phyloP scores from a whole-genome alignment of 1,140 invertebrate species.

The Lucilia cuprina region DNA sequence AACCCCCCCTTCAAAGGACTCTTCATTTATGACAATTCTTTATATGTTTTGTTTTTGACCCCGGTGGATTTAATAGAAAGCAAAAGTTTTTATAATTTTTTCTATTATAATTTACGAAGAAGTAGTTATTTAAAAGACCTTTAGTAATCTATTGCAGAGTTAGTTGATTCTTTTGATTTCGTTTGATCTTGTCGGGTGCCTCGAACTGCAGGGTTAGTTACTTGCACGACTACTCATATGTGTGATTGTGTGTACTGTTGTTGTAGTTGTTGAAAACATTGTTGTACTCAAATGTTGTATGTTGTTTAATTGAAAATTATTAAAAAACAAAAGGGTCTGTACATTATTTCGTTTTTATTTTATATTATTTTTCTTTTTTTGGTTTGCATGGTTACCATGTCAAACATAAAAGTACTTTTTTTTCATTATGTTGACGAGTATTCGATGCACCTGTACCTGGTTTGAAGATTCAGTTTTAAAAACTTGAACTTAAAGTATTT shows the following conservation, averaged over 20 bases:
- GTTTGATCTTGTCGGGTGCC: no score
- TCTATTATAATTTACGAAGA: no score
- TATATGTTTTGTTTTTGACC: background rate
- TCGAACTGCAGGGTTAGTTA: background rate
- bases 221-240: background rate
- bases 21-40: background rate
- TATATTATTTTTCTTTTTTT: background rate
- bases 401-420: constrained; percentile 1
- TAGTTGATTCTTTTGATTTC: no score
- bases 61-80: no score
- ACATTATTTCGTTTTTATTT: background rate
- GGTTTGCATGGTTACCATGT: background rate
- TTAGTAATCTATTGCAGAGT: no score
- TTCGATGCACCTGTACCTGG: background rate
- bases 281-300: background rate
- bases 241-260: background rate
- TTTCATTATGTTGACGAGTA: background rate
- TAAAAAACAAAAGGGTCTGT: constrained; percentile 6
- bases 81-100: no score
- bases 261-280: background rate
- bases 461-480: background rate
- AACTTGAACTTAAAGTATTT: no score
- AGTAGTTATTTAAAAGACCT: no score
- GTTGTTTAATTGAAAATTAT: constrained; percentile 17
- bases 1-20: background rate